Evolutionary conservation across 2,797 vertebrate genomes (phyloP).

Genomic region (Toxotes lorentzi): DNA sequence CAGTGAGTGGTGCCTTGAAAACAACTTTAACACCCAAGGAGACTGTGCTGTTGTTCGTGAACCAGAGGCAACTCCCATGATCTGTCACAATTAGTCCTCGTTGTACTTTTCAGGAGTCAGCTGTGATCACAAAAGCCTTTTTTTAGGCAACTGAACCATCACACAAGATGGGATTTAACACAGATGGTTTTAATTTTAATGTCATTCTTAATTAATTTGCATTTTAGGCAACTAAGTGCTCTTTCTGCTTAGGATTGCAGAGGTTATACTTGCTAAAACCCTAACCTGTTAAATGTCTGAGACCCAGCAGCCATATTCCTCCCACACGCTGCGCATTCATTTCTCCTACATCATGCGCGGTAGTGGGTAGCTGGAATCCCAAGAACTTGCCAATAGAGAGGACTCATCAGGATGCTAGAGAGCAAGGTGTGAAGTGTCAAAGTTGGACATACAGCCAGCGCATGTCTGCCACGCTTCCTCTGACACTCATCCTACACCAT

Average conservation of each 20-base stretch:
- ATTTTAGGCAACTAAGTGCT: conserved; percentile 31
- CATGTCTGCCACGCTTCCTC: conserved; percentile 70
- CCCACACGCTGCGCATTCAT: conserved; percentile 35
- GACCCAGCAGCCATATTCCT: conserved; percentile 39
- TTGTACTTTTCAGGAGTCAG: background rate
- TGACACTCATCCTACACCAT: conserved; percentile 73
- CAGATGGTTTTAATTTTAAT: conserved; percentile 8
- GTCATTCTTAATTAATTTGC: conserved; percentile 40
- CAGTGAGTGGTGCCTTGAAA: conserved; percentile 57
- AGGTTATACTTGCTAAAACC: conserved; percentile 24
- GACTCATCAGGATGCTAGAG: conserved; percentile 69
- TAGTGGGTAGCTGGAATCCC: conserved; percentile 46
- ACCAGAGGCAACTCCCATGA: conserved; percentile 5
- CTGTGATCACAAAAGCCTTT: conserved; percentile 2
- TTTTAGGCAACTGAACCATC: conserved; percentile 6
- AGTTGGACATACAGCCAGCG: conserved; percentile 69
- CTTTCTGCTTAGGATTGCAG: conserved; percentile 29
- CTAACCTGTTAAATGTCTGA: conserved; percentile 38
- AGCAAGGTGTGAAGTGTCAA: conserved; percentile 75
- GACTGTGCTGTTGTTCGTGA: conserved; percentile 31
- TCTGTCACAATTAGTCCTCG: background rate
- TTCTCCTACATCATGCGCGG: conserved; percentile 38
- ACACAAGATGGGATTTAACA: background rate
- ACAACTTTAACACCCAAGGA: conserved; percentile 58
- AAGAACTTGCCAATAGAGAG: conserved; percentile 38